Evolutionary conservation across 2,888 invertebrate genomes (phyloP).

Genomic region (Ophion costatus): DNA sequence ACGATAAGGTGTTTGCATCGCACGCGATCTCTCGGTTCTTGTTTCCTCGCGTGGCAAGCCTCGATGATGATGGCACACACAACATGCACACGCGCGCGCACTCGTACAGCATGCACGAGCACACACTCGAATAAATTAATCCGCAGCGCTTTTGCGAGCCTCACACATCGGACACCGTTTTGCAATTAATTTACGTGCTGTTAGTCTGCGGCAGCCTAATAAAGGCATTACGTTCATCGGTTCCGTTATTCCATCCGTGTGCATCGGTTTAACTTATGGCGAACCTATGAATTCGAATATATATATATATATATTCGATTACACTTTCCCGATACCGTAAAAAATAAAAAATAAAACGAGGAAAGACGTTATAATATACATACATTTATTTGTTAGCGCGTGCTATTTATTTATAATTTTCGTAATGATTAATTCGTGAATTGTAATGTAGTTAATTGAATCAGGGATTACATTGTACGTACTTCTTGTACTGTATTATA

Average conservation of each 20-base stretch:
- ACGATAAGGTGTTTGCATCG: conserved; percentile 55
- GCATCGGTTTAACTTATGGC: background rate
- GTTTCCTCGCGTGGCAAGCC: conserved; percentile 29
- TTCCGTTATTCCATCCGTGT: conserved; percentile 54
- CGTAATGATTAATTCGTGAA: background rate
- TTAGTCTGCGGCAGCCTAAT: conserved; percentile 50
- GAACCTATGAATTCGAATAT: background rate
- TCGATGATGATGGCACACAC: conserved; percentile 27
- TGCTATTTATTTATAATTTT: background rate
- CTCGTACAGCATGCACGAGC: too few species aligned
- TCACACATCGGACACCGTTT: conserved; percentile 61
- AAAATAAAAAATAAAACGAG: background rate
- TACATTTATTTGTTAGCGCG: background rate
- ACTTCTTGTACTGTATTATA: too few species aligned
- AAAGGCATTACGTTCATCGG: conserved; percentile 62
- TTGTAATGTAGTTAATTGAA: background rate
- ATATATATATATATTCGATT: background rate
- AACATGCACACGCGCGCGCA: background rate
- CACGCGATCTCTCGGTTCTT: conserved; percentile 52
- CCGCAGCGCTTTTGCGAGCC: conserved; percentile 21
- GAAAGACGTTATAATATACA: background rate
- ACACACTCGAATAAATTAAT: conserved; percentile 1
- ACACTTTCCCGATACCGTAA: conserved; percentile 14
- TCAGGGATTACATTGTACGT: background rate
- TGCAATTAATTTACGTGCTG: conserved; percentile 61